These are phyloP conservation scores for Phenganax marumi DNA, from an alignment of 92 coral and sea anemone genomes.

Conservation along the genomic window DNA sequence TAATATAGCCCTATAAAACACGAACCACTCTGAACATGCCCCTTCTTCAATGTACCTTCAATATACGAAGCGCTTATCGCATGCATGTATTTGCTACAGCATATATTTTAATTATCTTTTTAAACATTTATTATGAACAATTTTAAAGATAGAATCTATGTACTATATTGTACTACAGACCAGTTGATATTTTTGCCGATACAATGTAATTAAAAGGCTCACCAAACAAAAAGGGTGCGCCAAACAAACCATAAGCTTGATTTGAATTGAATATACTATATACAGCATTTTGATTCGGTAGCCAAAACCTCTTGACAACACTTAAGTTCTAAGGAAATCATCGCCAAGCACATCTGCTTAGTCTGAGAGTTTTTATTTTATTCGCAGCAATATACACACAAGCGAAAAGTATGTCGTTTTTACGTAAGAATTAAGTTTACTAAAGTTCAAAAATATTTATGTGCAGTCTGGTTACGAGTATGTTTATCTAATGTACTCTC, in stretches of 20 bases:
- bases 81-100: too few relatives aligned
- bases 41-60: too few relatives aligned
- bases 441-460: too few relatives aligned
- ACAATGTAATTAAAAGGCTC: background rate
- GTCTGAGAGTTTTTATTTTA: background rate
- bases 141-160: background rate
- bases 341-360: background rate
- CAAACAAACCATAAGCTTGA: background rate
- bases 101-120: too few relatives aligned
- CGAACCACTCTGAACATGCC: too few relatives aligned
- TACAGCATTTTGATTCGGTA: background rate
- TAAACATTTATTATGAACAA: too few relatives aligned
- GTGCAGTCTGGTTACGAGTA: too few relatives aligned
- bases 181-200: background rate
- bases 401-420: background rate
- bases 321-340: conserved; percentile 8
- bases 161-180: background rate
- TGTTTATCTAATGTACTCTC: too few relatives aligned
- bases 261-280: too few relatives aligned
- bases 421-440: background rate
- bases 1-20: too few relatives aligned
- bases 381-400: background rate
- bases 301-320: background rate
- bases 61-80: too few relatives aligned
- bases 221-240: too few relatives aligned